These are phyloP conservation scores for Mystacornis crossleyi DNA, from an alignment of 2,113 vertebrate species.

Conservation along the genomic window DNA sequence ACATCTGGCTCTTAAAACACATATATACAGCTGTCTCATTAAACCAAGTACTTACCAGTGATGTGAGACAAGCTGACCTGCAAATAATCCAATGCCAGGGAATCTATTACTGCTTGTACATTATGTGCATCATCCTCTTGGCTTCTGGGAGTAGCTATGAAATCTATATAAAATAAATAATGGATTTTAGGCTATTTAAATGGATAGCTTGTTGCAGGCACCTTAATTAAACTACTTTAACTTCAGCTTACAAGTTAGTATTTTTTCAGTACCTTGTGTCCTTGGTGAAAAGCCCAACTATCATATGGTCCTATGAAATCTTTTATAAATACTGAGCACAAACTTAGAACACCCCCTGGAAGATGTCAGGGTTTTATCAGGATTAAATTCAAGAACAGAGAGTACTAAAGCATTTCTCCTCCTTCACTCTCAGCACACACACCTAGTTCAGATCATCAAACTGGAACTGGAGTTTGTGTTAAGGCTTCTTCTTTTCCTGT, in stretches of 20 bases:
- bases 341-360: neutral
- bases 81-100: conserved; percentile 94
- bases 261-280: neutral
- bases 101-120: conserved; percentile 93
- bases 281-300: neutral
- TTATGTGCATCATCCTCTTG: conserved; percentile 94
- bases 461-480: neutral
- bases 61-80: conserved; percentile 98
- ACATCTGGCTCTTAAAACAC: neutral
- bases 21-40: neutral
- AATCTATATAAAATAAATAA: conserved; percentile 76
- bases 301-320: neutral
- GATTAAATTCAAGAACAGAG: neutral
- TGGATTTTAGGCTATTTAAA: neutral
- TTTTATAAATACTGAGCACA: neutral
- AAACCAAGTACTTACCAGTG: conserved; percentile 79
- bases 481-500: neutral
- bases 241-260: neutral
- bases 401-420: neutral
- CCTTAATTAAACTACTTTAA: neutral
- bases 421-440: neutral
- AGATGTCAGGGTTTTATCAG: neutral
- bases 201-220: neutral
- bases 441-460: neutral
- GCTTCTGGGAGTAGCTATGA: conserved; percentile 78